Conservation (phyloP, 2,797 vertebrate species). For the Threskiornis aethiopicus region DNA sequence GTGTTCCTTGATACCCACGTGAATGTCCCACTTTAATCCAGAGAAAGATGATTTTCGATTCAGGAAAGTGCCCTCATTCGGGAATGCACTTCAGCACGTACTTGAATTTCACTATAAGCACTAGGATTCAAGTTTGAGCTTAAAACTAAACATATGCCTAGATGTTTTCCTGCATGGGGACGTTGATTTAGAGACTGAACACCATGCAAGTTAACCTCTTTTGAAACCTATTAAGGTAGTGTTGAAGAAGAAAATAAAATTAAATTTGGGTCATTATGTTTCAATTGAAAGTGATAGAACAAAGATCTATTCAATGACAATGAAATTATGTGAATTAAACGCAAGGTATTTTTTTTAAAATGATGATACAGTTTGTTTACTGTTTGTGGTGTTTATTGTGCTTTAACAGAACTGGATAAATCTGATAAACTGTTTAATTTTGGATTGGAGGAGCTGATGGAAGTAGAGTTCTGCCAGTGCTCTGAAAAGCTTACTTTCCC, state of each 20-base stretch:
- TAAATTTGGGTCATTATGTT: background rate
- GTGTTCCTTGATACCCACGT: background rate
- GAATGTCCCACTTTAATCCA: background rate
- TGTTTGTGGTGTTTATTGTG: background rate
- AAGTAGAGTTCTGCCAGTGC: background rate
- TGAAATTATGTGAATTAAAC: background rate
- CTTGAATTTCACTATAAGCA: background rate
- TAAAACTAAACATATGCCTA: background rate
- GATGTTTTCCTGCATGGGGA: background rate
- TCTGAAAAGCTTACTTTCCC: background rate
- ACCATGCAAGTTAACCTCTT: background rate
- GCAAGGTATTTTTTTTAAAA: background rate
- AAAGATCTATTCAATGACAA: background rate
- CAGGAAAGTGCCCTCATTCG: background rate
- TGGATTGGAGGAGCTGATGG: background rate
- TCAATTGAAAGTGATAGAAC: background rate
- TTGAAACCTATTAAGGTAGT: background rate
- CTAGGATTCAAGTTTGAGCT: background rate
- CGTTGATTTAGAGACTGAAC: background rate
- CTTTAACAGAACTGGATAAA: background rate
- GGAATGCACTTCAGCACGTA: background rate
- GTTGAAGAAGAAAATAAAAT: background rate
- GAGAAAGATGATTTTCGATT: background rate
- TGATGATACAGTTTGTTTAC: background rate
- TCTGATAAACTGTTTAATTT: background rate